phyloP scores from a whole-genome alignment of 1,140 invertebrate species.

The Zelostemma sp. region DNA sequence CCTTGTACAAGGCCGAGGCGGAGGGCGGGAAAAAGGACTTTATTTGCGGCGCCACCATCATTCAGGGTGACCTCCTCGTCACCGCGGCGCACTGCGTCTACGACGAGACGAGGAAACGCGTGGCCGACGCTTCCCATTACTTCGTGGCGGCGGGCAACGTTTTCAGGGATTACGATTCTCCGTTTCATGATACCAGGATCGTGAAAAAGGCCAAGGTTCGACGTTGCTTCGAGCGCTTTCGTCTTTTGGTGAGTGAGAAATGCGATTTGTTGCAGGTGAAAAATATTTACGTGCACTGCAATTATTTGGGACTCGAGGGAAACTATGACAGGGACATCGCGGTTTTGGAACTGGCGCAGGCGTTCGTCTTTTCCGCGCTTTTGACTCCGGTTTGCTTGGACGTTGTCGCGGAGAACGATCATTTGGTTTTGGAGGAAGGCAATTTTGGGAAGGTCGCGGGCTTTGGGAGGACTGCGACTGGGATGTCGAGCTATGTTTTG shows the following conservation, averaged over 20 bases:
- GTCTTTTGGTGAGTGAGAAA: too few species aligned
- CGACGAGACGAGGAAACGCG: conserved; percentile 35
- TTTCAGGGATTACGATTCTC: conserved; percentile 57
- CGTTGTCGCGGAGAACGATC: conserved; percentile 24
- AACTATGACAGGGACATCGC: conserved; percentile 63
- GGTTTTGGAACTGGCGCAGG: conserved; percentile 50
- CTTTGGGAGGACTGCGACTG: conserved; percentile 59
- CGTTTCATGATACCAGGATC: conserved; percentile 33
- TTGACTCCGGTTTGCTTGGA: conserved; percentile 62
- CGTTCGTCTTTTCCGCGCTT: conserved; percentile 53
- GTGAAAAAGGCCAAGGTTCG: conserved; percentile 54
- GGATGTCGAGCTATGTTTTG: conserved; percentile 51
- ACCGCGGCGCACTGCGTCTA: conserved; percentile 67
- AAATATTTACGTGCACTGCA: conserved; percentile 53
- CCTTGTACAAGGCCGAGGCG: conserved; percentile 47
- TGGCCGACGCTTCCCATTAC: conserved; percentile 34
- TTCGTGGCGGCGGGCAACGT: conserved; percentile 58
- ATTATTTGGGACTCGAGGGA: conserved; percentile 57
- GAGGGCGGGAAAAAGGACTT: conserved; percentile 45
- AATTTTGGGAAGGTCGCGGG: conserved; percentile 59
- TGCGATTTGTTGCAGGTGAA: conserved; percentile 59
- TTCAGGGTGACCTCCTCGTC: conserved; percentile 56
- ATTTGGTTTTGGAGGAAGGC: conserved; percentile 45
- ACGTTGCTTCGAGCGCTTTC: too few species aligned
- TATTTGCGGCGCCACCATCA: conserved; percentile 63